Conservation (phyloP, 2,113 vertebrate genomes). For the Lonchura striata region DNA sequence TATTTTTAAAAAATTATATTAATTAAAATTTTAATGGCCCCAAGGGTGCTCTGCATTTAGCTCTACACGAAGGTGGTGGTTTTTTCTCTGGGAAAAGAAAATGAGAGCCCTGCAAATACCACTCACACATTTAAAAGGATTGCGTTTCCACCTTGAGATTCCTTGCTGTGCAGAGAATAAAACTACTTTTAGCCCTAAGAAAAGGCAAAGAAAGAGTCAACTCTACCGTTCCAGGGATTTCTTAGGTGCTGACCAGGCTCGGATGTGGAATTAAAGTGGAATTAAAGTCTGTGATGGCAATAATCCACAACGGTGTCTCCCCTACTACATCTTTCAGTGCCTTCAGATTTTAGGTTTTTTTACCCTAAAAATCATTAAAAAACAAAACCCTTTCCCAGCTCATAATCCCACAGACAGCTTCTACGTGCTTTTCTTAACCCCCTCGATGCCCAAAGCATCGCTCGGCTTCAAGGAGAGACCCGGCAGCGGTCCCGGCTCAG, state of each 20-base stretch:
- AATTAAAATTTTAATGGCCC: background rate
- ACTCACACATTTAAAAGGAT: background rate
- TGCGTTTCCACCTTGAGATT: background rate
- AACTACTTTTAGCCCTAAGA: background rate
- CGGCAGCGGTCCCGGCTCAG: background rate
- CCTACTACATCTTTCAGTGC: background rate
- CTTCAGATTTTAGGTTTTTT: background rate
- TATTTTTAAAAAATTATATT: background rate
- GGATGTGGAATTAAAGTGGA: background rate
- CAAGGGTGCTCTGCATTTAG: background rate
- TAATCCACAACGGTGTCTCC: background rate
- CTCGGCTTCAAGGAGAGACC: background rate
- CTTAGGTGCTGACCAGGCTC: background rate
- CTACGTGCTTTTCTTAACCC: background rate
- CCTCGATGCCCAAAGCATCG: background rate
- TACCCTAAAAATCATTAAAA: background rate
- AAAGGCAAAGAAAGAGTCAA: background rate
- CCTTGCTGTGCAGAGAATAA: background rate
- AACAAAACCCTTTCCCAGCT: fast-evolving
- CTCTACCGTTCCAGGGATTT: background rate
- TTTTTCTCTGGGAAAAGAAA: background rate
- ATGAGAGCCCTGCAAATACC: background rate
- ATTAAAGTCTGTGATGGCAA: background rate
- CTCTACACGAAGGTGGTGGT: fast-evolving
- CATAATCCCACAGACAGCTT: background rate